Base-by-base conservation (phyloP, 2,113 vertebrate species). In the Sturnus vulgaris region DNA sequence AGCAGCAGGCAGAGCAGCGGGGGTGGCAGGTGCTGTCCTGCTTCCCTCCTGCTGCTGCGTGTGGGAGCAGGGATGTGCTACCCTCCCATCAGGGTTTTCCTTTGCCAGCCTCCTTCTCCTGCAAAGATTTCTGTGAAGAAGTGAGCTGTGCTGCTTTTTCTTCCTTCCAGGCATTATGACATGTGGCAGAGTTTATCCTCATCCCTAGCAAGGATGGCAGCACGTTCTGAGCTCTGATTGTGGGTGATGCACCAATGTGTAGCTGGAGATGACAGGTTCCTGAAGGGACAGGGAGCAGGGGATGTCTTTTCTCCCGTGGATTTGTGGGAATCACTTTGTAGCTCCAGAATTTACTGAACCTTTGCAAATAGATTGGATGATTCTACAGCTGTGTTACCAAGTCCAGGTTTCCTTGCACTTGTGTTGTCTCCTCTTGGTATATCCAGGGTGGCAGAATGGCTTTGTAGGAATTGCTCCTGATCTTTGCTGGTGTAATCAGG, bases 231-330 rank as follows among this genome's bases (percentile, higher is more conserved):
- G 85, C 55, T 80, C 77, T 46, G 39, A 7, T 2, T 75, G 68
- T 6, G 11, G 10, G 25, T 21, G 39, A 5, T 21, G 37, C 69
- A 33, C 30, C 46, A 4, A 0, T 0, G 55, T 5, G 11, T 17
- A 44, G 37, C 63, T 86, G 90, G 75, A 82, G 53, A 12, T 46
- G 37, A 57, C 31, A 77, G 57, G 21, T 53, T 49, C 50, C 60
- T 44, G 56, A 37, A 72, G 63, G 25, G n/a, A 16, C 46, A 53
- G 40, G n/a, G 80, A 81, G 42, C 50, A 73, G 71, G 50, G 14
- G 25, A 16, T 39, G 39, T 39, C 39, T 90, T 24, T 59, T 22
- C 47, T 69, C 30, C 30, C 42, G 1, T 30, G 46, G 21, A 59
- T 94, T 47, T 47, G 46, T 63, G 72, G 39, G 52, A 91, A 84